These are phyloP conservation scores for Nysson spinosus DNA, from an alignment of 2,888 invertebrate species.

Conservation along the genomic window DNA sequence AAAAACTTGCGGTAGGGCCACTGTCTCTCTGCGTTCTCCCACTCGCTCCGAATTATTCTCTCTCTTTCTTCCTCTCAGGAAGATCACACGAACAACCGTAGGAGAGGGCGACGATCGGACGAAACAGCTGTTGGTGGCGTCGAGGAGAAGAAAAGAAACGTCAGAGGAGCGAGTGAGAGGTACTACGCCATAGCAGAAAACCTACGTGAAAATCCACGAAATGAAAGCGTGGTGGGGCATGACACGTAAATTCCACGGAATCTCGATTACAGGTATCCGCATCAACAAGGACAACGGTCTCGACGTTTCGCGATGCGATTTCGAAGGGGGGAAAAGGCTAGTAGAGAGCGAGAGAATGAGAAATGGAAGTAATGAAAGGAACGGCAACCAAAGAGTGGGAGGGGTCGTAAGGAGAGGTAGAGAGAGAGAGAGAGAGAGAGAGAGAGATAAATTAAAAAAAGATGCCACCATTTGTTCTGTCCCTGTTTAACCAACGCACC, in stretches of 20 bases:
- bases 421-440: constrained; percentile 8
- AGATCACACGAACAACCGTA: constrained; percentile 43
- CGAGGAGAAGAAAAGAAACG: constrained; percentile 60
- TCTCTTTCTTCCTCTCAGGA: constrained; percentile 28
- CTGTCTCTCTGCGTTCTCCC: constrained; percentile 37
- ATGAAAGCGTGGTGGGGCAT: constrained; percentile 52
- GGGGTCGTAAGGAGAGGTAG: constrained; percentile 6
- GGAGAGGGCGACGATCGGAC: constrained; percentile 63
- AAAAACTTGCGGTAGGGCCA: constrained; percentile 52
- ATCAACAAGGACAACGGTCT: constrained; percentile 57
- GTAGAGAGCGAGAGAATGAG: constrained; percentile 43
- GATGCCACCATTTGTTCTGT: constrained; percentile 46
- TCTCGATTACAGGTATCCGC: constrained; percentile 30
- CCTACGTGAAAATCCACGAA: constrained; percentile 54
- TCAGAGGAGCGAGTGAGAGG: constrained; percentile 60
- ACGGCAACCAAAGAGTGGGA: constrained; percentile 33
- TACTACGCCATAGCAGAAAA: constrained; percentile 49
- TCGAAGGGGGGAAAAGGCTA: constrained; percentile 41
- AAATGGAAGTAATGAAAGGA: constrained; percentile 48
- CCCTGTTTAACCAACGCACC: constrained; percentile 38
- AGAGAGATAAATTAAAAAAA: constrained; percentile 32
- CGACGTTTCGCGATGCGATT: constrained; percentile 51
- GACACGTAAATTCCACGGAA: constrained; percentile 54
- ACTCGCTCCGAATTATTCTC: constrained; percentile 26
- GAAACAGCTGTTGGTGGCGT: constrained; percentile 66